These are phyloP conservation scores for Dastarcus helophoroides DNA, from an alignment of 2,888 invertebrate genomes.

Conservation along the genomic window DNA sequence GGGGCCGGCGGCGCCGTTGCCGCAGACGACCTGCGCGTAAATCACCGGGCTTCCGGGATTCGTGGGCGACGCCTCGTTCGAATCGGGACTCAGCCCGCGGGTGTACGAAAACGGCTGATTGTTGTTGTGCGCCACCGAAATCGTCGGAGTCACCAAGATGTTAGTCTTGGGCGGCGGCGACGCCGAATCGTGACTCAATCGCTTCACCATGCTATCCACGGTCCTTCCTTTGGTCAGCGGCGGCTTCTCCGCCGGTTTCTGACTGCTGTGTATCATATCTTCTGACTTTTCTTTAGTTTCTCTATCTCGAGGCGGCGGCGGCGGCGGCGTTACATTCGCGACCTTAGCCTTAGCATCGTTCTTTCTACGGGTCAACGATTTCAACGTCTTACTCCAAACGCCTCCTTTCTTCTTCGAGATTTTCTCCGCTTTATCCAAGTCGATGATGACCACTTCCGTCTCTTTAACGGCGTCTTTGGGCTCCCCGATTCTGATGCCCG, in stretches of 20 bases:
- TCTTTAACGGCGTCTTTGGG: slow-evolving; percentile 17
- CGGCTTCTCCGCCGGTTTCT: slow-evolving; percentile 55
- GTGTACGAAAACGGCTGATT: slow-evolving; percentile 78
- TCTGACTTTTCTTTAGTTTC: slow-evolving; percentile 42
- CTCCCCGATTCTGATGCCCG: slow-evolving; percentile 21
- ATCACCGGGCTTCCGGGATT: slow-evolving; percentile 49
- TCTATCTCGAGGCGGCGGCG: slow-evolving; percentile 35
- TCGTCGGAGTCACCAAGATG: slow-evolving; percentile 45
- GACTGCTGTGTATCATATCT: slow-evolving; percentile 63
- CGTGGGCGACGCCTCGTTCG: slow-evolving; percentile 26
- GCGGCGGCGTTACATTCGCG: slow-evolving; percentile 18
- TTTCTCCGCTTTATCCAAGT: slow-evolving; percentile 34
- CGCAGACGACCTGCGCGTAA: slow-evolving; percentile 62
- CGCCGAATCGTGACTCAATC: slow-evolving; percentile 59
- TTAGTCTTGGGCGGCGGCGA: slow-evolving; percentile 49
- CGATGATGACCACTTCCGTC: slow-evolving; percentile 32
- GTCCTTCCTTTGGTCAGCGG: slow-evolving; percentile 59
- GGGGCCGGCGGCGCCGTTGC: slow-evolving; percentile 29
- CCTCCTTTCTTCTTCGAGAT: slow-evolving; percentile 24
- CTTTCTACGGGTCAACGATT: slow-evolving; percentile 18
- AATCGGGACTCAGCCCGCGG: slow-evolving; percentile 41
- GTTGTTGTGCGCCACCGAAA: slow-evolving; percentile 52
- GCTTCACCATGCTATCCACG: slow-evolving; percentile 67
- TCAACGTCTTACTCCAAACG: slow-evolving; percentile 27
- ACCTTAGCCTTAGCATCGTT: slow-evolving; percentile 7